Percentiles rank a stretch among this genome's conserved stretches.
Evolutionary conservation across 2,888 invertebrate species (phyloP).

Genomic region (Linnaemya vulpina): DNA sequence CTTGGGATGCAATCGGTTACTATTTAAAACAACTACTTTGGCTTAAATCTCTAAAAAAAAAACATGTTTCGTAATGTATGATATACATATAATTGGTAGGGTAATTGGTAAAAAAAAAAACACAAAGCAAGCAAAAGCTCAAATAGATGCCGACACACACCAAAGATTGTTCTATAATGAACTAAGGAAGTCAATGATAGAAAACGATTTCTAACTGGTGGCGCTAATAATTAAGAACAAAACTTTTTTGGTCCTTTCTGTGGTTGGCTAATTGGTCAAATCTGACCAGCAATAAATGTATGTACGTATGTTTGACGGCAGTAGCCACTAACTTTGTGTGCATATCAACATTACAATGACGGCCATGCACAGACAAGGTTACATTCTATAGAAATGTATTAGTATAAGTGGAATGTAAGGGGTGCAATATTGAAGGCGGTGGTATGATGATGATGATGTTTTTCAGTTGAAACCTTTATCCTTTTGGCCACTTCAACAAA

Average conservation of each 20-base stretch:
- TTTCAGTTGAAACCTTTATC: slow-evolving; percentile 37
- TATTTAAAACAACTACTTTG: too few species aligned
- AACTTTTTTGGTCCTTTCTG: slow-evolving; percentile 14
- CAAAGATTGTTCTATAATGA: too few species aligned
- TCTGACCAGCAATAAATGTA: slow-evolving; percentile 8
- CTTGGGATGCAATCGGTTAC: too few species aligned
- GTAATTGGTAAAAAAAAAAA: too few species aligned
- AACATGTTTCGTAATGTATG: too few species aligned
- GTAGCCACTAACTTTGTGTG: not conserved
- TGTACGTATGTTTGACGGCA: slow-evolving; percentile 1
- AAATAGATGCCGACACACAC: too few species aligned
- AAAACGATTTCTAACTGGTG: not conserved
- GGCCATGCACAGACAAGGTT: slow-evolving; percentile 3
- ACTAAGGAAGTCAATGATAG: not conserved
- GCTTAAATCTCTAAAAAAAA: too few species aligned
- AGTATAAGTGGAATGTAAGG: slow-evolving; percentile 14
- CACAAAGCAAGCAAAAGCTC: not conserved
- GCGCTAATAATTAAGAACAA: slow-evolving; percentile 29
- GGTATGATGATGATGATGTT: slow-evolving; percentile 6
- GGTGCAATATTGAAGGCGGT: slow-evolving; percentile 36
- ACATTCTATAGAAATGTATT: not conserved
- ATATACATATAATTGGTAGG: too few species aligned
- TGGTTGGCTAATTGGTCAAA: slow-evolving; percentile 55
- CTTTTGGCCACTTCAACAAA: slow-evolving; percentile 51
- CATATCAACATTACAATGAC: slow-evolving; percentile 14